These are phyloP conservation scores for Gulo gulo DNA, from an alignment of 2,113 vertebrate species.

Conservation along the genomic window DNA sequence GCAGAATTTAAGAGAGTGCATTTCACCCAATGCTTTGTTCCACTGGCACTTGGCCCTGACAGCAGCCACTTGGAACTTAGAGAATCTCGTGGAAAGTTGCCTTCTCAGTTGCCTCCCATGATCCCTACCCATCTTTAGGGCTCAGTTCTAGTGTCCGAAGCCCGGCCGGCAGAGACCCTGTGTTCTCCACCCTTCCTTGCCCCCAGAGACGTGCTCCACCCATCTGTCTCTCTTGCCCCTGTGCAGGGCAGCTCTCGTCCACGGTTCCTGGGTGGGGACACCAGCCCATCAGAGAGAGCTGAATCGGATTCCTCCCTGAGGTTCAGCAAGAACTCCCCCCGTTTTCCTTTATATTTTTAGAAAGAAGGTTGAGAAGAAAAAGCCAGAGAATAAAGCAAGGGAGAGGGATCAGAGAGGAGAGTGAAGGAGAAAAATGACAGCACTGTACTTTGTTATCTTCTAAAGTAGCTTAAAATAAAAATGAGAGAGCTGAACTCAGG, in stretches of 20 bases:
- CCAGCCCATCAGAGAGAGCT: neutral
- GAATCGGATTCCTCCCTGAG: neutral
- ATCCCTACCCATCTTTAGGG: neutral
- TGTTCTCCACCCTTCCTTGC: accelerated
- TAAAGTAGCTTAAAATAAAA: conserved; percentile 74
- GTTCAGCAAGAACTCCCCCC: neutral
- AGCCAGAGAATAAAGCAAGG: conserved; percentile 73
- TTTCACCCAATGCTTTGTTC: neutral
- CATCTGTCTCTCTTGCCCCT: neutral
- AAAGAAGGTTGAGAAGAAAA: neutral
- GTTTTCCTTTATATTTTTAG: conserved; percentile 58
- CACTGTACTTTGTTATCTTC: conserved; percentile 37
- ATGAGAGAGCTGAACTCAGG: neutral
- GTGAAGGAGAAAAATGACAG: neutral
- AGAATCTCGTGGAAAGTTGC: neutral
- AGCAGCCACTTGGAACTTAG: neutral
- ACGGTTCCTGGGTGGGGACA: neutral
- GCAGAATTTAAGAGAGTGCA: neutral
- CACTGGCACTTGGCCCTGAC: neutral
- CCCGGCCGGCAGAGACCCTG: neutral
- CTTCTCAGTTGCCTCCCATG: neutral
- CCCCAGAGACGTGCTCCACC: neutral
- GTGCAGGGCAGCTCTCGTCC: neutral
- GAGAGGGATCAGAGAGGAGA: conserved; percentile 67
- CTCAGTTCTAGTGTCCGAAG: neutral